A percentile compares a stretch with the other conserved stretches of the same genome.
phyloP scores from a whole-genome alignment of 1,140 invertebrate genomes.

The Eulimnadia texana region DNA sequence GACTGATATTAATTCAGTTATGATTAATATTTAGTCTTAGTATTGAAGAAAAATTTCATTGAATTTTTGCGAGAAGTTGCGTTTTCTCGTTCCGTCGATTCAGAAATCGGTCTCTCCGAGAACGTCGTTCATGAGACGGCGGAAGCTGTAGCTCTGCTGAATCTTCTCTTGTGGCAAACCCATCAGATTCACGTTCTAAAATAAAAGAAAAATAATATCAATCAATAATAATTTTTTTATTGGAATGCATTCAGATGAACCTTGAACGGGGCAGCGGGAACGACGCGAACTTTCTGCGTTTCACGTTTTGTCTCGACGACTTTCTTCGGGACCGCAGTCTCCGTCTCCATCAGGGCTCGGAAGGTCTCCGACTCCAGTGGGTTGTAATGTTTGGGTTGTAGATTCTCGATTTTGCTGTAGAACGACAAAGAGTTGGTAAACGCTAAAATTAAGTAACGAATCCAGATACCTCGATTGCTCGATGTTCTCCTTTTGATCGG shows the following conservation, averaged over 20 bases:
- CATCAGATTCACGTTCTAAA: constrained; percentile 28
- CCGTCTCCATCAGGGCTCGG: constrained; percentile 62
- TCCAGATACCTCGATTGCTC: background rate
- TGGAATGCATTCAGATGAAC: too few relatives aligned
- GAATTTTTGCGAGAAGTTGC: too few relatives aligned
- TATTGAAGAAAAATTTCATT: too few relatives aligned
- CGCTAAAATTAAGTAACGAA: too few relatives aligned
- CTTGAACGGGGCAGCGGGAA: constrained; percentile 2
- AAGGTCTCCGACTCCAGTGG: constrained; percentile 69
- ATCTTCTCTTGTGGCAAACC: constrained; percentile 49
- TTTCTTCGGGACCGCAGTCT: constrained; percentile 17
- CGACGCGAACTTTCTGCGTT: background rate
- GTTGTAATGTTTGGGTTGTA: constrained; percentile 39
- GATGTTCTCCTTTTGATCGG: background rate
- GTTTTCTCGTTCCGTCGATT: constrained; percentile 15
- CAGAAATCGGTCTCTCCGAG: constrained; percentile 60
- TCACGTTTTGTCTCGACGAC: background rate
- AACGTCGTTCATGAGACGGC: constrained; percentile 77
- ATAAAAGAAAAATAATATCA: too few relatives aligned
- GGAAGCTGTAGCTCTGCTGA: constrained; percentile 79
- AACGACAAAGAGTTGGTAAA: too few relatives aligned
- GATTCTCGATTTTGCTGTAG: background rate
- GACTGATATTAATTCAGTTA: too few relatives aligned
- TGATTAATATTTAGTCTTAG: too few relatives aligned
- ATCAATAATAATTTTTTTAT: too few relatives aligned